Evolutionary conservation across 2,113 vertebrate genomes (phyloP).

Genomic region (Tretioscincus oriximinensis): DNA sequence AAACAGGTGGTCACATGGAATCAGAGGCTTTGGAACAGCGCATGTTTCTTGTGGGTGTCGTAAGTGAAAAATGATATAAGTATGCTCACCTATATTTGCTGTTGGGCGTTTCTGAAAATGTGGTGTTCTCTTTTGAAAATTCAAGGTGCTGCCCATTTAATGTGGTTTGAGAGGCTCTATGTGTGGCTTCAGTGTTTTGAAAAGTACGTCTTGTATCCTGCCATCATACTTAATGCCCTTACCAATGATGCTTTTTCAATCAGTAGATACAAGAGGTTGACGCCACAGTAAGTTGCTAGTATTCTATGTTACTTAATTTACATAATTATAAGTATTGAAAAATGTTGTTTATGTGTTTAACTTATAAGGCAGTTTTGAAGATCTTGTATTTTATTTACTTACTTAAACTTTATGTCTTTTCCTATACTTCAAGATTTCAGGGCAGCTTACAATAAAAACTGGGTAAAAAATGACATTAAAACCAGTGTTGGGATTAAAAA

Average conservation of each 20-base stretch:
- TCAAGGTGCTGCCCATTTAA: slow-evolving; percentile 91
- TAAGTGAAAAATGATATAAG: slow-evolving; percentile 2
- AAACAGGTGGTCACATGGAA: background rate
- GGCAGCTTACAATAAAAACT: no score
- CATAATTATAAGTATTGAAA: background rate
- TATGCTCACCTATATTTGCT: background rate
- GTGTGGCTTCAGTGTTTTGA: slow-evolving; percentile 95
- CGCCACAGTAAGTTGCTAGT: slow-evolving; percentile 88
- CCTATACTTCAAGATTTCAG: no score
- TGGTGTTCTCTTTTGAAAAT: slow-evolving; percentile 38
- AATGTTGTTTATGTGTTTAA: background rate
- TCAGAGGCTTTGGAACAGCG: background rate
- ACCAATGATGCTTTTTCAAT: slow-evolving; percentile 93
- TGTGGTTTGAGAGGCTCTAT: slow-evolving; percentile 98
- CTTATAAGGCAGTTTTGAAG: background rate
- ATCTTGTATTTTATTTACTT: background rate
- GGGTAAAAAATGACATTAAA: no score
- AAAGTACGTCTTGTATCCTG: slow-evolving; percentile 95
- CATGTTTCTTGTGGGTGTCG: background rate
- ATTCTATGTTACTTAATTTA: slow-evolving; percentile 33
- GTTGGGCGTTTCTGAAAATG: slow-evolving; percentile 10
- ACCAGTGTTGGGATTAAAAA: no score
- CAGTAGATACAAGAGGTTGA: slow-evolving; percentile 89
- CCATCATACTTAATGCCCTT: slow-evolving; percentile 92
- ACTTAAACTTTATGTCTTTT: no score